Percentiles rank a stretch among this genome's conserved stretches.
phyloP scores from a whole-genome alignment of 2,888 invertebrate genomes.

The Andrena haemorrhoa region DNA sequence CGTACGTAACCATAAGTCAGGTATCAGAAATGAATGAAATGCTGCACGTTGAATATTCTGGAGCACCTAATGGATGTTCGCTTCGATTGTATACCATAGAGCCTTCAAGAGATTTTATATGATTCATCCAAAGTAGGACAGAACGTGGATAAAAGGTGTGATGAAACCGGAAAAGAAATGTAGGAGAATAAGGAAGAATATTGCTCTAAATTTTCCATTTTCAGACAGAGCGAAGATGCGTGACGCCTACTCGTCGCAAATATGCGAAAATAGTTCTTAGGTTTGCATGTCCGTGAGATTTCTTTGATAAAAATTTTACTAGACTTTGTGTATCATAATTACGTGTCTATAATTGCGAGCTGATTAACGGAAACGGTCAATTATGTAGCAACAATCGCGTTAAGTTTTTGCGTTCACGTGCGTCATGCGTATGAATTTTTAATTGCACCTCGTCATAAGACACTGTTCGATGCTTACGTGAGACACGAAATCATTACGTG shows the following conservation, averaged over 20 bases:
- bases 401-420: slow-evolving; percentile 41
- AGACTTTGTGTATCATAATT: slow-evolving; percentile 5
- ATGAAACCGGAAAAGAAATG: no score
- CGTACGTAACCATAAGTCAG: no score
- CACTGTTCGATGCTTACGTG: background rate
- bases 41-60: no score
- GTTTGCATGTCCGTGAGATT: background rate
- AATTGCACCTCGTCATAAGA: background rate
- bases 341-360: slow-evolving; percentile 20
- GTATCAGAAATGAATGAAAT: no score
- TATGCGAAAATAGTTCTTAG: background rate
- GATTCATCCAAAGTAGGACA: no score
- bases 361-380: slow-evolving; percentile 40
- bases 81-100: no score
- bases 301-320: background rate
- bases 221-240: slow-evolving; percentile 4
- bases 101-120: no score
- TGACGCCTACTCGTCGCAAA: slow-evolving; percentile 1
- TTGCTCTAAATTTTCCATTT: slow-evolving; percentile 28
- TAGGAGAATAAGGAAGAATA: no score
- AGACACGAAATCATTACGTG: slow-evolving; percentile 7
- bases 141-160: no score
- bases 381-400: slow-evolving; percentile 42
- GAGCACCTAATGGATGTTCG: no score
- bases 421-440: slow-evolving; percentile 42